phyloP scores from a whole-genome alignment of 2,797 vertebrate species.

The Xiphophorus birchmanni region DNA sequence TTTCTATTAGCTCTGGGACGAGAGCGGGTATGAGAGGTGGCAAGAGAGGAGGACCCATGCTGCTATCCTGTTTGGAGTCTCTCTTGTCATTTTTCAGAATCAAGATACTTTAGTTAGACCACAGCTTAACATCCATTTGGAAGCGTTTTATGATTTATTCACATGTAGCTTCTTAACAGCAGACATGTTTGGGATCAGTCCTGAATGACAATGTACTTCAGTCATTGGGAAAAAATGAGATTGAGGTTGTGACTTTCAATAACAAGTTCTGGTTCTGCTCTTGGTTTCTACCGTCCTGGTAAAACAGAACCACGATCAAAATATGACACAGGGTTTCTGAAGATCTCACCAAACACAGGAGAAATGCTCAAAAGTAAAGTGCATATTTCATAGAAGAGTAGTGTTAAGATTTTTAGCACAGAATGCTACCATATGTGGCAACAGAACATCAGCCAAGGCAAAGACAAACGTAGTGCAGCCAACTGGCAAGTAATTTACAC shows the following conservation, averaged over 20 bases:
- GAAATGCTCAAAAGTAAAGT: no score
- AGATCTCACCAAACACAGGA: no score
- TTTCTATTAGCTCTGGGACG: conserved; percentile 66
- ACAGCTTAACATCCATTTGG: conserved; percentile 13
- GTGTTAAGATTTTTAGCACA: no score
- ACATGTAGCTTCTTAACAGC: not conserved
- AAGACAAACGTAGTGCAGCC: no score
- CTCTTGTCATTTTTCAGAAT: conserved; percentile 47
- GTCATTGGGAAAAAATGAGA: not conserved
- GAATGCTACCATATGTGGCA: no score
- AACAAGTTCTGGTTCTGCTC: not conserved
- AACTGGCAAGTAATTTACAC: no score
- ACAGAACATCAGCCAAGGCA: no score
- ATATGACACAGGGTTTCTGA: not conserved
- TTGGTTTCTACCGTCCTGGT: not conserved
- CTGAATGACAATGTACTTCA: not conserved
- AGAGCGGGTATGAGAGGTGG: conserved; percentile 54
- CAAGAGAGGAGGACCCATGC: conserved; percentile 70
- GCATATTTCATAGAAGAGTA: no score
- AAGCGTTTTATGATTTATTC: conserved; percentile 12
- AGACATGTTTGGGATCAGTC: conserved; percentile 6
- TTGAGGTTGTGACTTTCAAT: not conserved
- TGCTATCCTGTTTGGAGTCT: conserved; percentile 51
- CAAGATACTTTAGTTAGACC: conserved; percentile 73
- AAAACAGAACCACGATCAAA: not conserved